A percentile compares a stretch with the other conserved stretches of the same genome.
Evolutionary conservation across 2,113 vertebrate genomes (phyloP).

Genomic region (Phaethon lepturus): DNA sequence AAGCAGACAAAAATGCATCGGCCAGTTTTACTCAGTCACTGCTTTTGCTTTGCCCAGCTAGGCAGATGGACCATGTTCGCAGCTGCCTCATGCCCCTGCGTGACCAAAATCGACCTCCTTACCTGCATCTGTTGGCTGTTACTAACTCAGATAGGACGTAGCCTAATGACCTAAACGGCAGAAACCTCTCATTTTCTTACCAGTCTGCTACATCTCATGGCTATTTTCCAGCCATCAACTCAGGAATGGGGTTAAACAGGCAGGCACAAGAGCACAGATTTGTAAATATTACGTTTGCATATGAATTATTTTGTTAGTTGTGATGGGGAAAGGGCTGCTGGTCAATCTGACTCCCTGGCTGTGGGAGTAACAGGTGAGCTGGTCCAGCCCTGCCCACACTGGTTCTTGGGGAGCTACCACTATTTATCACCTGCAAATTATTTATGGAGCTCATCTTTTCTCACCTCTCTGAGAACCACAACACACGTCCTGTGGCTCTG

Average conservation of each 20-base stretch:
- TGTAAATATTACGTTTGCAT: not conserved
- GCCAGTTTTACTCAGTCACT: not conserved
- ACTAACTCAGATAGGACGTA: not conserved
- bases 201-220: not conserved
- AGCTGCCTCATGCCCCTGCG: not conserved
- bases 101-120: not conserved
- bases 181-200: not conserved
- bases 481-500: accelerated
- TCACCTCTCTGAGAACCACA: not conserved
- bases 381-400: not conserved
- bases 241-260: not conserved
- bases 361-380: not conserved
- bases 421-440: not conserved
- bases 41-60: not conserved
- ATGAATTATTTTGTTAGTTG: not conserved
- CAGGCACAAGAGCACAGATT: not conserved
- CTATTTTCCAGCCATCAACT: not conserved
- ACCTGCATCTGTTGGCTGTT: not conserved
- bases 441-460: not conserved
- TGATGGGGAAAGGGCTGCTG: not conserved
- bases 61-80: not conserved
- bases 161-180: not conserved
- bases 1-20: not conserved
- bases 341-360: not conserved
- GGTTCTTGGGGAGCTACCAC: not conserved